Evolutionary conservation across 2,888 invertebrate species (phyloP), one percentile per base, ranked within the genome.

Genomic region (Heteromyza rotundicornis): DNA sequence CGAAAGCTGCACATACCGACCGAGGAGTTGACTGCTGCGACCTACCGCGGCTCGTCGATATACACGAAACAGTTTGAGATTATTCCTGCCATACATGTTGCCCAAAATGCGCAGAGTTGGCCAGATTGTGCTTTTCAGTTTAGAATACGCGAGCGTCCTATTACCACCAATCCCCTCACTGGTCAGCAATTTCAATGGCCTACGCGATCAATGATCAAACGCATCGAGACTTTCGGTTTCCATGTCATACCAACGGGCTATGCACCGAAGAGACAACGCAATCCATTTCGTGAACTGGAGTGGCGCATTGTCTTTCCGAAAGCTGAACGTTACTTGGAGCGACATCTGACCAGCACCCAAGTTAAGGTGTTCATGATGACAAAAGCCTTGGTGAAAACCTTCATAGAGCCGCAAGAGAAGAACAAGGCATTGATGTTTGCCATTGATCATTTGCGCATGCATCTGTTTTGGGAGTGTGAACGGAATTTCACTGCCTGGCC

Each of bases 251-350:
- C 94, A 0, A 84, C 89, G 65, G 91, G 91, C 7, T 90, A 87
- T 78, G 84, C 88, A 51, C 86, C 88, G 3, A 89, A 89, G 73
- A 84, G 86, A 58, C 86, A 87, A 1, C 78, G 82, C 17, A 90
- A 90, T 77, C 84, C 86, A 0, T 86, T 88, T 32, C 86, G 87
- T 54, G 86, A 88, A 62, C 82, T 92, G 19, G 92, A 94, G 79
- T 94, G 94, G 94, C 89, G 89, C 79, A 85, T 93, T 2, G 86
- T 87, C 44, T 94, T 92, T 75, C 92, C 92, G 0, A 88, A 89
- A 59, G 92, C 91, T 0, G 92, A 93, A 79, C 86, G 89, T 22
- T 91, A 88, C 75, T 82, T 94, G 66, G 90, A 93, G 77, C 88
- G 89, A 16, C 88, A 88, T 68, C 85, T 93, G 76, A 87, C 88